Conservation (phyloP, 2,888 invertebrate genomes). For the Heliothis peltigera region DNA sequence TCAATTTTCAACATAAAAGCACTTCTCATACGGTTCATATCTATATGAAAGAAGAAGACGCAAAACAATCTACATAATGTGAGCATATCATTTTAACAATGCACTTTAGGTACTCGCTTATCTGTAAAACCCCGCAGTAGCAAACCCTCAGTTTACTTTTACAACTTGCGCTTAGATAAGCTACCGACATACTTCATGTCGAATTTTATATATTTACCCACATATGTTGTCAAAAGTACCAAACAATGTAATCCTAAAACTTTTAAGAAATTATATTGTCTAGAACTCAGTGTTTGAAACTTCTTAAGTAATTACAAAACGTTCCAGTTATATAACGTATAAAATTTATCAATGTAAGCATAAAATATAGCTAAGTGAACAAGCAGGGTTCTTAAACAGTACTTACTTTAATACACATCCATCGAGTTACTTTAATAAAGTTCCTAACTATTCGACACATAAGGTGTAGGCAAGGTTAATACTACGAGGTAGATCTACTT, state of each 20-base stretch:
- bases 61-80: conserved; percentile 34
- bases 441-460: conserved; percentile 45
- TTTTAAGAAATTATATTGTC: too few relatives aligned
- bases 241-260: background rate
- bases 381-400: conserved; percentile 16
- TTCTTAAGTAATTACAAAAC: background rate
- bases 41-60: conserved; percentile 2
- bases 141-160: conserved; percentile 48
- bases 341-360: conserved; percentile 11
- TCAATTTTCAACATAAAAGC: background rate
- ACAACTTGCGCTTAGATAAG: conserved; percentile 49
- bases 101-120: conserved; percentile 45
- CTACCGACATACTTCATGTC: conserved; percentile 31
- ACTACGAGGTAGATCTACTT: conserved; percentile 60
- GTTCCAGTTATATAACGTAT: conserved; percentile 4
- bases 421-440: conserved; percentile 48
- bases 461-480: conserved; percentile 59
- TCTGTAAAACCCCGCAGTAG: conserved; percentile 31
- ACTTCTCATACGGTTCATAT: background rate
- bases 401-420: conserved; percentile 19
- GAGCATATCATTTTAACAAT: conserved; percentile 42
- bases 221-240: conserved; percentile 16
- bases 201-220: conserved; percentile 26
- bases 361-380: conserved; percentile 6
- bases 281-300: background rate